These are phyloP conservation scores for Timema cristinae DNA, from an alignment of 2,888 invertebrate species.

Conservation along the genomic window DNA sequence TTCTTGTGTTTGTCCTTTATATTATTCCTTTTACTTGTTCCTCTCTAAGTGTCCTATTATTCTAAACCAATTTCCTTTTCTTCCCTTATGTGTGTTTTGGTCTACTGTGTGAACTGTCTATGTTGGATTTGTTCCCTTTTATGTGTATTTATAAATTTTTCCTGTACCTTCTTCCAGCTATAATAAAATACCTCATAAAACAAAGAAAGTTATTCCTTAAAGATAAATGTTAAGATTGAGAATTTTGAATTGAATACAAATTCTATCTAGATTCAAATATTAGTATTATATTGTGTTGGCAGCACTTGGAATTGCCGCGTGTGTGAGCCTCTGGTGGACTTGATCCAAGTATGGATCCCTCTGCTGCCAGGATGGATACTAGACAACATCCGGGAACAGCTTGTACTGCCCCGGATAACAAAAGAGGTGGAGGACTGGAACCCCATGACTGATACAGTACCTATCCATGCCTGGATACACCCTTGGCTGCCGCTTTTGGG, in stretches of 20 bases:
- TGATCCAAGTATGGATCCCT: slow-evolving; percentile 77
- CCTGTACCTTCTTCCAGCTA: too few relatives aligned
- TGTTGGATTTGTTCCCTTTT: too few relatives aligned
- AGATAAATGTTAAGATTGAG: too few relatives aligned
- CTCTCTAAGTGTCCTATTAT: too few relatives aligned
- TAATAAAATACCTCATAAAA: too few relatives aligned
- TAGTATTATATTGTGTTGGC: slow-evolving; percentile 34
- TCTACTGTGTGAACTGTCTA: too few relatives aligned
- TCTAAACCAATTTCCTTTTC: too few relatives aligned
- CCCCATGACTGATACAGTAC: slow-evolving; percentile 89
- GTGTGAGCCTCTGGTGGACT: slow-evolving; percentile 70
- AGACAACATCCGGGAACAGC: slow-evolving; percentile 75
- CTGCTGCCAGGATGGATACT: slow-evolving; percentile 80
- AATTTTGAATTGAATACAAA: not conserved
- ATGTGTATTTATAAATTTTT: too few relatives aligned
- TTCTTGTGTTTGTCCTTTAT: too few relatives aligned
- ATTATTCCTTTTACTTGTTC: too few relatives aligned
- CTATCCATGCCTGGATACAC: slow-evolving; percentile 95
- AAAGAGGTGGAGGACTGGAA: slow-evolving; percentile 87
- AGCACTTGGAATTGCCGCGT: slow-evolving; percentile 79
- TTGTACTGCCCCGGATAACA: slow-evolving; percentile 65
- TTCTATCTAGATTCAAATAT: not conserved
- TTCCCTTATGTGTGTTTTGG: too few relatives aligned
- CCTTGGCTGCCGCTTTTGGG: slow-evolving; percentile 91
- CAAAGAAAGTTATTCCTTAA: too few relatives aligned